Evolutionary conservation across 23 tunicate species (phyloP), one percentile per base, ranked within the genome.

Genomic region (Trididemnum miniatum): DNA sequence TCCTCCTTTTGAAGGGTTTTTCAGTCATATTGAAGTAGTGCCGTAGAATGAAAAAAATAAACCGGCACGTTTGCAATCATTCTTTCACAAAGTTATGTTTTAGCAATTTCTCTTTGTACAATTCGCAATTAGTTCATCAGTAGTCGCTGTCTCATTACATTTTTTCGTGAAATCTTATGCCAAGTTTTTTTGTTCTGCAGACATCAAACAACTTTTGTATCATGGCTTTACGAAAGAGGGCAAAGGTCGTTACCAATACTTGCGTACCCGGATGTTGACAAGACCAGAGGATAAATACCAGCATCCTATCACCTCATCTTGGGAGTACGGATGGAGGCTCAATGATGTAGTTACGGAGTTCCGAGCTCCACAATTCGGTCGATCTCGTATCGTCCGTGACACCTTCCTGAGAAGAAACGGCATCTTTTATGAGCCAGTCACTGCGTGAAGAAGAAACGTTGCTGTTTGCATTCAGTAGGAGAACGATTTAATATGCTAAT

Each of bases 261-360:
- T 94, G 25, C 77, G 86, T 54, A 74, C 89, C 5, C 89, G 98
- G 12, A 88, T 64, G 65, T 59, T 84, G 31, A 94, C 80, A 54
- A 88, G 78, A 75, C 98, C 98, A 0, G 98, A 94, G 72, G 94
- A 94, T 2, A 94, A 94, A 51, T 94, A 84, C 85, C 87, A 81
- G 51, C 90, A 73, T 32, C 98, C 93, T 0, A 84, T 84, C 1
- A 81, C 87, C n/a, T 66, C 94, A 34, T 88, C 94, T 1, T 94
- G 98, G 98, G 98, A 94, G 52, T 81, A 84, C 86, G 98, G 98
- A 0, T 94, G 98, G 98, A 65, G 84, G 65, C 72, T 92, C 20
- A 77, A 87, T 59, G 98, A 94, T 76, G 90, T 88, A 7, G 84
- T 74, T 20, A 84, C 81, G 35, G 90, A 88, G 40, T 94, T 88